Evolutionary conservation across 2,888 invertebrate species (phyloP).

Genomic region (Iphiclides podalirius): DNA sequence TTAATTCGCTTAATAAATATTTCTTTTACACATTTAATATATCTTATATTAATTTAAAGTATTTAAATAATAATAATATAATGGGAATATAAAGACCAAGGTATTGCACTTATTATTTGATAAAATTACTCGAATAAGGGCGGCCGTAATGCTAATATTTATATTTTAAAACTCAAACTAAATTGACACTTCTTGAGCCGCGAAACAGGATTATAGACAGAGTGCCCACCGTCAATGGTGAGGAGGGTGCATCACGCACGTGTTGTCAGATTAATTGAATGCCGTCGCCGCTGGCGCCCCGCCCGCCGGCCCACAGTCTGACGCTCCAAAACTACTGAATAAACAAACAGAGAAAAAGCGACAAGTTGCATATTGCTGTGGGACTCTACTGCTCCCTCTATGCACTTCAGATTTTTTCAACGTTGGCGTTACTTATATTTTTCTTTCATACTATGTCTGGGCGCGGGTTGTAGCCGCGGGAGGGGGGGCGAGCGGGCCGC

Average conservation of each 20-base stretch:
- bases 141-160: no score
- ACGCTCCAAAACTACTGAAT: slow-evolving; percentile 41
- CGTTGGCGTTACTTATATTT: slow-evolving; percentile 44
- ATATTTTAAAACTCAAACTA: not conserved
- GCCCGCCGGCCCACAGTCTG: slow-evolving; percentile 27
- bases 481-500: slow-evolving; percentile 51
- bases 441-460: slow-evolving; percentile 60
- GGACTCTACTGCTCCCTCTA: slow-evolving; percentile 39
- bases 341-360: slow-evolving; percentile 39
- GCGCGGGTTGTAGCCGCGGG: slow-evolving; percentile 64
- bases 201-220: slow-evolving; percentile 5
- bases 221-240: not conserved
- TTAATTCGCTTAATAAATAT: no score
- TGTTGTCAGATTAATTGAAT: slow-evolving; percentile 72
- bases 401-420: slow-evolving; percentile 56
- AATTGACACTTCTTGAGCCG: not conserved
- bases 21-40: no score
- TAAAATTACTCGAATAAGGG: no score
- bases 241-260: slow-evolving; percentile 57
- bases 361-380: slow-evolving; percentile 36
- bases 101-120: no score
- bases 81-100: no score
- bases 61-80: no score
- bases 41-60: no score
- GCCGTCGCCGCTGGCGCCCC: slow-evolving; percentile 39